Conservation (phyloP, 2,113 vertebrate genomes). For the Chionomys nivalis region DNA sequence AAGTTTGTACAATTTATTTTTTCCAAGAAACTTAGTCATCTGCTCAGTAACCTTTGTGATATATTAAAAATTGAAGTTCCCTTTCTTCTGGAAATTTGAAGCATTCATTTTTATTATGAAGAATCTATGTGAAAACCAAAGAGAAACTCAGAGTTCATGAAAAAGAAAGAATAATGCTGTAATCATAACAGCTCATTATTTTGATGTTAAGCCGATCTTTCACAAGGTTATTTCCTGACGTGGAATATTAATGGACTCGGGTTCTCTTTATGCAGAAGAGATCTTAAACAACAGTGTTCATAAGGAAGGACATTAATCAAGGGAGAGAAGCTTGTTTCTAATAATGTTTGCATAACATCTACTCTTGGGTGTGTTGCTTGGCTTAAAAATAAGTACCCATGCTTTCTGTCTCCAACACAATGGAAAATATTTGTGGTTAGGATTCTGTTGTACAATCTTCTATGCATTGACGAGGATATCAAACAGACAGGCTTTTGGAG, state of each 20-base stretch:
- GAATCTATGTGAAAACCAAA: conserved; percentile 32
- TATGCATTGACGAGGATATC: conserved; percentile 11
- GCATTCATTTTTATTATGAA: not conserved
- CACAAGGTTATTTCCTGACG: conserved; percentile 64
- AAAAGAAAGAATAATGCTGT: conserved; percentile 56
- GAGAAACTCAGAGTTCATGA: conserved; percentile 10
- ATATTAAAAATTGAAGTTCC: not conserved
- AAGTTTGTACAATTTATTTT: not conserved
- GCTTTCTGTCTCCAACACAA: conserved; percentile 55
- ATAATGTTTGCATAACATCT: conserved; percentile 77
- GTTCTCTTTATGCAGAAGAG: conserved; percentile 61
- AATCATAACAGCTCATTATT: conserved; percentile 69
- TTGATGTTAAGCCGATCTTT: conserved; percentile 68
- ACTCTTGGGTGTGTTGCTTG: conserved; percentile 62
- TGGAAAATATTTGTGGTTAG: conserved; percentile 61
- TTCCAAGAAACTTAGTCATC: not conserved
- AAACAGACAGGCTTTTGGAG: conserved; percentile 32
- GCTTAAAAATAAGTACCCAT: conserved; percentile 72
- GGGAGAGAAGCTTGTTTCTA: conserved; percentile 55
- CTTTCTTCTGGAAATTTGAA: conserved; percentile 16
- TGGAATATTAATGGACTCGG: conserved; percentile 66
- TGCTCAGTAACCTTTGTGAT: not conserved
- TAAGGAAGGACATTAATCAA: conserved; percentile 74
- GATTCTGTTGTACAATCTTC: conserved; percentile 52
- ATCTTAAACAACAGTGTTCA: conserved; percentile 61